phyloP scores from a whole-genome alignment of 2,797 vertebrate species.

The Brotogeris chrysoptera region DNA sequence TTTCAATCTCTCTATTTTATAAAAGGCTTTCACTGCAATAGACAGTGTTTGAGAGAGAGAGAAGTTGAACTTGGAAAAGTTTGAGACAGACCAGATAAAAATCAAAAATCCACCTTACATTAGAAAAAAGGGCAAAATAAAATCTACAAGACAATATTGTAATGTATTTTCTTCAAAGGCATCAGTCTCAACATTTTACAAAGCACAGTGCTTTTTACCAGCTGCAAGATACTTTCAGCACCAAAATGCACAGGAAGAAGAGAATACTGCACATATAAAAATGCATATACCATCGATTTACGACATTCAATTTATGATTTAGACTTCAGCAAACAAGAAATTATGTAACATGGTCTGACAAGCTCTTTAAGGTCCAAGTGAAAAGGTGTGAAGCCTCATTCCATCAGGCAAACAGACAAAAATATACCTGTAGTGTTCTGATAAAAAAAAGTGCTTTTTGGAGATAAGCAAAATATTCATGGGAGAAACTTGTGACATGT shows the following conservation, averaged over 20 bases:
- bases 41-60: constrained; percentile 77
- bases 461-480: not conserved
- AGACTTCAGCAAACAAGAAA: not conserved
- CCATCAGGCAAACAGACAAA: not conserved
- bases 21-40: constrained; percentile 84
- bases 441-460: not conserved
- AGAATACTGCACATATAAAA: not conserved
- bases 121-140: constrained; percentile 67
- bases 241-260: not conserved
- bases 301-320: not conserved
- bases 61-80: constrained; percentile 80
- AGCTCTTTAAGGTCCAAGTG: not conserved
- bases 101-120: constrained; percentile 73
- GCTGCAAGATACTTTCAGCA: constrained; percentile 18
- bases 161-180: constrained; percentile 47
- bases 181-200: constrained; percentile 47
- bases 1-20: constrained; percentile 86
- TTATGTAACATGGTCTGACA: not conserved
- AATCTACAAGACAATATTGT: constrained; percentile 69
- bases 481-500: not conserved
- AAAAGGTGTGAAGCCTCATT: not conserved
- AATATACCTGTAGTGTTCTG: not conserved
- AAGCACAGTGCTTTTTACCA: not conserved
- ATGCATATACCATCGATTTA: not conserved
- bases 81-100: constrained; percentile 80